Evolutionary conservation across 1,140 invertebrate species (phyloP), one percentile per base, ranked within the genome.

Genomic region (Trypoxylus dichotomus): DNA sequence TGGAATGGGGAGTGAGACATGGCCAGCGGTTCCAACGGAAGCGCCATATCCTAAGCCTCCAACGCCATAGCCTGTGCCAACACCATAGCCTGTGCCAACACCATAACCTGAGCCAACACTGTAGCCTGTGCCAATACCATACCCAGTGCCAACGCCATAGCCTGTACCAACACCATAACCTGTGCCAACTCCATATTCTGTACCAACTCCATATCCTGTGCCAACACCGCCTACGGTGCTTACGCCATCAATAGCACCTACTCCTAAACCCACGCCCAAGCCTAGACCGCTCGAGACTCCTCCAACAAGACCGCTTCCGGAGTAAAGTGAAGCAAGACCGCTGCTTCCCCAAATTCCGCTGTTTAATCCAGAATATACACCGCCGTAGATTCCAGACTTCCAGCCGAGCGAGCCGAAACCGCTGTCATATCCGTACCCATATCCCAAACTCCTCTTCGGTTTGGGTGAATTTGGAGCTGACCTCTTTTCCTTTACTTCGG

Each of bases 361-460:
- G 24, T 68, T 68, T 24, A 68, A 10, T 68, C 60, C 60, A 68
- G 60, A 68, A 29, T 68, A 68, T 68, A 68, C 60, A 27, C 60
- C 60, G 13, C 60, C 60, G 21, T 68, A 11, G 24, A 68, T 29
- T 68, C 60, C 60, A 27, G 60, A 68, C 7, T 68, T 24, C 60
- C 60, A 68, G 60, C 60, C 72, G 13, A 74, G 19, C 5, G 15
- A 15, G 27, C 41, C 41, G 13, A 74, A 74, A 42, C 72, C 72
- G 41, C 72, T 74, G 11, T 74, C 72, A 19, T 41, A 37, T 21
- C 72, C 72, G 32, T 41, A 74, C 1, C 72, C 72, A 21, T 74
- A 74, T 19, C 72, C 72, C 21, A 74, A 41, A 43, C 72, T 74
- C 41, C 72, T 74, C 72, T 74, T 74, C 3, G 72, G 72, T n/a